Evolutionary conservation across 2,113 vertebrate species (phyloP).

Genomic region (Chamaetylas fuelleborni): DNA sequence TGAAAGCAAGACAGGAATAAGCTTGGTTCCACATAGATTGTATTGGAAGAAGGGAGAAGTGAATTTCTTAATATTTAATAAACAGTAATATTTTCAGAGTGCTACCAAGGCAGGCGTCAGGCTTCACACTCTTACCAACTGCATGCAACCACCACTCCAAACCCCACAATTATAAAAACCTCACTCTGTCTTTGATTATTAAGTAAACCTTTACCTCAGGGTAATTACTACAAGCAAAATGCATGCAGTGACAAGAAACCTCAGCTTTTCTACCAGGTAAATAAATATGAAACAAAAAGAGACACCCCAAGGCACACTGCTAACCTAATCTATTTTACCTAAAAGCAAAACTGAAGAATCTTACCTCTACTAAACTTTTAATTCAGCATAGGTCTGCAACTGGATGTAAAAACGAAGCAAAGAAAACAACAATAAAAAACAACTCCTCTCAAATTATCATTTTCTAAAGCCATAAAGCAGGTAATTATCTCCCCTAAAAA

Average conservation of each 20-base stretch:
- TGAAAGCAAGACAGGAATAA: background rate
- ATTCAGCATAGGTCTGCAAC: background rate
- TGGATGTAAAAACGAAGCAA: background rate
- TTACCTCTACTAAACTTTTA: background rate
- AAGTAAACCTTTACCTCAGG: background rate
- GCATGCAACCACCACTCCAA: background rate
- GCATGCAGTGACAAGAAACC: background rate
- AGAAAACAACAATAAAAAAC: background rate
- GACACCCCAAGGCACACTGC: background rate
- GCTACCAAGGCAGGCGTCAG: background rate
- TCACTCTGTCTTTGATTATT: background rate
- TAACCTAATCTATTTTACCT: background rate
- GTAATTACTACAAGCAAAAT: background rate
- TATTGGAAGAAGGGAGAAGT: background rate
- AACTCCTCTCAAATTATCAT: background rate
- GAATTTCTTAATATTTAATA: background rate
- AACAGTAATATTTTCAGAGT: background rate
- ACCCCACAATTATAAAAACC: background rate
- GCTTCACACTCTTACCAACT: background rate
- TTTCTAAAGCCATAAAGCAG: background rate
- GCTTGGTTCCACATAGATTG: background rate
- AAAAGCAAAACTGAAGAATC: background rate
- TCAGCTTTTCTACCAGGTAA: background rate
- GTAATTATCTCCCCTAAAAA: background rate
- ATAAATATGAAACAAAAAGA: background rate